Evolutionary conservation across 1,140 invertebrate genomes (phyloP).

Genomic region (Drosophila prosaltans): DNA sequence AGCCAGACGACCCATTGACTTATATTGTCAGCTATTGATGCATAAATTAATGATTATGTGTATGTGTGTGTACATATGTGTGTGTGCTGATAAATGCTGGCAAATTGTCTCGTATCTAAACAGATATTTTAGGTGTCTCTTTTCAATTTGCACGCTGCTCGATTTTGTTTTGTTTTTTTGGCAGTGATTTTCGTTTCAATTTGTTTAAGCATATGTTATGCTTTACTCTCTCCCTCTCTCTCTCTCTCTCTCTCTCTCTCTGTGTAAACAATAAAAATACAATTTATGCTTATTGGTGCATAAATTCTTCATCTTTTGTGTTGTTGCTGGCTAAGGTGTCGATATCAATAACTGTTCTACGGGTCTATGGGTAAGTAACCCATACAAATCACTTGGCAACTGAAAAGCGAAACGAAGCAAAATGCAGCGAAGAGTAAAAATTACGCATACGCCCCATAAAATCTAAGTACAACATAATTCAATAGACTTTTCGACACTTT

Average conservation of each 20-base stretch:
- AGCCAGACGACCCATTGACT: slow-evolving; percentile 77
- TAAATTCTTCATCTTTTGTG: slow-evolving; percentile 53
- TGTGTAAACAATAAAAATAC: slow-evolving; percentile 65
- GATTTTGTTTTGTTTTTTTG: background rate
- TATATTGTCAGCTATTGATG: slow-evolving; percentile 80
- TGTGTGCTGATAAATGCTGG: slow-evolving; percentile 42
- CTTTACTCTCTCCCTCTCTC: background rate
- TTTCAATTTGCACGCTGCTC: slow-evolving; percentile 13
- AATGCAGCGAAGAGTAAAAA: slow-evolving; percentile 80
- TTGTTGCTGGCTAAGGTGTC: slow-evolving; percentile 52
- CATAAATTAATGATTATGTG: slow-evolving; percentile 80
- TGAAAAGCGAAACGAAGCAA: slow-evolving; percentile 56
- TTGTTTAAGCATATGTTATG: slow-evolving; percentile 57
- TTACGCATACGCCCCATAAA: slow-evolving; percentile 81
- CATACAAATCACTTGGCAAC: slow-evolving; percentile 66
- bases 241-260: too few species aligned
- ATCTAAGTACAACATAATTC: slow-evolving; percentile 81
- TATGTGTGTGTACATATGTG: slow-evolving; percentile 9
- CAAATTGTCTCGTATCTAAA: slow-evolving; percentile 34
- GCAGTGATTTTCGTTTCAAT: slow-evolving; percentile 31
- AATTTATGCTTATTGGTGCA: slow-evolving; percentile 74
- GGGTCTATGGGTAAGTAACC: slow-evolving; percentile 57
- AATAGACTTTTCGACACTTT: slow-evolving; percentile 80
- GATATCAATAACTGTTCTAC: slow-evolving; percentile 37
- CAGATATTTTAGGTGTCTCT: slow-evolving; percentile 13